phyloP scores from a whole-genome alignment of 2,888 invertebrate species.

The Strigamia maritima region DNA sequence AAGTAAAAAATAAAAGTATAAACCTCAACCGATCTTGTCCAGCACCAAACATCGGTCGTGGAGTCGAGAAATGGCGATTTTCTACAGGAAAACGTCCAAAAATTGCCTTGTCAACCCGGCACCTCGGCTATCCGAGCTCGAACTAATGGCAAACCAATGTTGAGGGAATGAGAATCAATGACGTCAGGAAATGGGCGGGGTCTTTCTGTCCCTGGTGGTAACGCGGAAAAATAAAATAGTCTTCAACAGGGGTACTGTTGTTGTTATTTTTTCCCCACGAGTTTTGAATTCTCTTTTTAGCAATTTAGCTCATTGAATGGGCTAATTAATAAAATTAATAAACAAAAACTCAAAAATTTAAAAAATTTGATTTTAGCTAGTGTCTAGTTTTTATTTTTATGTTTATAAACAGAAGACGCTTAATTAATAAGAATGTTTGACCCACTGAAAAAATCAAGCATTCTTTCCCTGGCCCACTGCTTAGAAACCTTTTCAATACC shows the following conservation, averaged over 20 bases:
- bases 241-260: neutral
- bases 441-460: no score
- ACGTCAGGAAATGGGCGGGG: slow-evolving; percentile 2
- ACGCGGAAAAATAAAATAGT: neutral
- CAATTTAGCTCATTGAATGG: neutral
- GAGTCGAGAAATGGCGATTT: slow-evolving; percentile 17
- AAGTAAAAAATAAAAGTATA: slow-evolving; percentile 12
- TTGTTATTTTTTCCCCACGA: neutral
- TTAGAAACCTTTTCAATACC: no score
- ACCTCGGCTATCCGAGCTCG: slow-evolving; percentile 30
- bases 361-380: no score
- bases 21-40: slow-evolving; percentile 21
- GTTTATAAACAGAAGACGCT: no score
- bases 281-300: neutral
- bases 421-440: no score
- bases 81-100: neutral
- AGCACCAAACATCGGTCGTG: slow-evolving; percentile 23
- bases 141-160: neutral
- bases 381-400: no score
- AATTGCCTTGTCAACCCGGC: slow-evolving; percentile 21
- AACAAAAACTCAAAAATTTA: no score
- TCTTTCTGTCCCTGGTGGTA: neutral
- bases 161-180: neutral
- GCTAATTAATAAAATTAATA: neutral
- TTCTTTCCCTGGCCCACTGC: no score